Conservation (phyloP, 2,113 vertebrate genomes). For the Thamnophis sirtalis region DNA sequence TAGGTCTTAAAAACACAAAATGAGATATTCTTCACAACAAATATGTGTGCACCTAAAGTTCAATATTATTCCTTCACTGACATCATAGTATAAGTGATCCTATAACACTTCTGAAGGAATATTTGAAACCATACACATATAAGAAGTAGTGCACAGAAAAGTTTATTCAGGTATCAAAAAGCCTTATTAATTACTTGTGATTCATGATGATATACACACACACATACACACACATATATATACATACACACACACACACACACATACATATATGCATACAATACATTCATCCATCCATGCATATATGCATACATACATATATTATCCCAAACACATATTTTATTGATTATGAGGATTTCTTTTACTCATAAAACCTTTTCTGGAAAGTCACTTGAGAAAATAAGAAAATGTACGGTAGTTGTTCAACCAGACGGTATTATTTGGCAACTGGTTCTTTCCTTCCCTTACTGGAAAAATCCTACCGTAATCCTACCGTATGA, state of each 20-base stretch:
- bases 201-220: background rate
- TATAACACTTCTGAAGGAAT: background rate
- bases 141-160: background rate
- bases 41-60: background rate
- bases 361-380: constrained; percentile 32
- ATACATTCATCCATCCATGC: too few species aligned
- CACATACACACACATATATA: too few species aligned
- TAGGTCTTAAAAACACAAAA: background rate
- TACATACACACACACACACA: too few species aligned
- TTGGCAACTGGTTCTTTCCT: constrained; percentile 45
- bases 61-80: background rate
- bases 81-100: too few species aligned
- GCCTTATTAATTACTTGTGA: background rate
- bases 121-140: background rate
- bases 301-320: too few species aligned
- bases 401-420: constrained; percentile 37
- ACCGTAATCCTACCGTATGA: constrained; percentile 51
- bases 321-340: background rate
- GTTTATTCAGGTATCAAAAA: background rate
- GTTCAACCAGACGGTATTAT: constrained; percentile 45
- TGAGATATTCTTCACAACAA: background rate
- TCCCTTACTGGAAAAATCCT: constrained; percentile 57
- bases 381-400: constrained; percentile 38
- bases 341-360: background rate
- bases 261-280: too few species aligned